Conservation (phyloP, 2,113 vertebrate genomes). For the Saiga tatarica region DNA sequence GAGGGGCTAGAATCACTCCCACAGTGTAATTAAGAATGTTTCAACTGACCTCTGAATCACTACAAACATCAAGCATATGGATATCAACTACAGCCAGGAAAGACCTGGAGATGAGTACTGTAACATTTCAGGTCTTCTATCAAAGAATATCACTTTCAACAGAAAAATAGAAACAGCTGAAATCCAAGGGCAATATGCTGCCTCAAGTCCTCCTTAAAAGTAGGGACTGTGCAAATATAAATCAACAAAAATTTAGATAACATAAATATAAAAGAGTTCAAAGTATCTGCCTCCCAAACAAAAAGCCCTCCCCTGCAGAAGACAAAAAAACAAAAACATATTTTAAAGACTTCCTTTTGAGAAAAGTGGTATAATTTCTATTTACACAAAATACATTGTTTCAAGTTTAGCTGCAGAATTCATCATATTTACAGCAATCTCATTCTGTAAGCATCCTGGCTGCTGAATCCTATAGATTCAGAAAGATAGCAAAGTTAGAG, state of each 20-base stretch:
- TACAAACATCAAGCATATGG: not conserved
- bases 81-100: not conserved
- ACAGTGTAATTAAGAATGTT: not conserved
- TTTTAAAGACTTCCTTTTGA: constrained; percentile 10
- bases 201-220: not conserved
- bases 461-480: not conserved
- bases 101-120: not conserved
- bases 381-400: not conserved
- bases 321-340: not conserved
- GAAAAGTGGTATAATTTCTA: not conserved
- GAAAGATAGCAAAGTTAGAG: not conserved
- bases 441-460: not conserved
- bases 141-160: constrained; percentile 24
- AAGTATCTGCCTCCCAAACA: not conserved
- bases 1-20: not conserved
- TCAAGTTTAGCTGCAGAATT: not conserved
- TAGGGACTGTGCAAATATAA: not conserved
- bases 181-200: not conserved
- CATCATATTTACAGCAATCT: not conserved
- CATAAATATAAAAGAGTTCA: constrained; percentile 29
- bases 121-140: not conserved
- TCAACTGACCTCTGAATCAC: not conserved
- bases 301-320: rapidly evolving
- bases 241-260: constrained; percentile 1
- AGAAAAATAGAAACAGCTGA: constrained; percentile 32